Conservation (phyloP, 2,113 vertebrate genomes). For the Turdus rufiventris region DNA sequence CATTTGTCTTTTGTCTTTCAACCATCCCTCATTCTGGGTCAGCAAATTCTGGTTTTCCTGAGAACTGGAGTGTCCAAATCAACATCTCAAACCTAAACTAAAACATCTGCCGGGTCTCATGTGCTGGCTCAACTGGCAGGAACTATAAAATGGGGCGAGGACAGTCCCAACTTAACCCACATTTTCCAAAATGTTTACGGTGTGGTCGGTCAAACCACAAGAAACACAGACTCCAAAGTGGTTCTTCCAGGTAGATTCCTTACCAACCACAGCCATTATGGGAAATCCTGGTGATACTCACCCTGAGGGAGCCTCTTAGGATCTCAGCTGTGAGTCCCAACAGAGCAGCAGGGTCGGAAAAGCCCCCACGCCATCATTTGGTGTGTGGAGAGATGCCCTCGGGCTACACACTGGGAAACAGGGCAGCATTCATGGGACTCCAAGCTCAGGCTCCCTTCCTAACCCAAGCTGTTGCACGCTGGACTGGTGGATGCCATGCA, state of each 20-base stretch:
- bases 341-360: accelerated
- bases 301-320: background rate
- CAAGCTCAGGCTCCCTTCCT: background rate
- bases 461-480: background rate
- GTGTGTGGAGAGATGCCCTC: background rate
- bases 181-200: background rate
- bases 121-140: background rate
- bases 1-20: constrained; percentile 34
- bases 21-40: constrained; percentile 25
- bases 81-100: constrained; percentile 20
- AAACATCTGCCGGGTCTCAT: background rate
- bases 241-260: background rate
- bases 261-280: background rate
- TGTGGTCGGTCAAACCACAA: background rate
- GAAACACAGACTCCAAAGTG: background rate
- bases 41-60: constrained; percentile 10
- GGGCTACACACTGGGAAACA: background rate
- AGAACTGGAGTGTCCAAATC: constrained; percentile 33
- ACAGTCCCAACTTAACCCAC: background rate
- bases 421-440: background rate
- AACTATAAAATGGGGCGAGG: background rate
- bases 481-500: background rate
- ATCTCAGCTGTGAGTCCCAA: background rate
- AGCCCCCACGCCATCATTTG: background rate
- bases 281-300: background rate